Evolutionary conservation across 2,888 invertebrate species (phyloP).

Genomic region (Altica lythri): DNA sequence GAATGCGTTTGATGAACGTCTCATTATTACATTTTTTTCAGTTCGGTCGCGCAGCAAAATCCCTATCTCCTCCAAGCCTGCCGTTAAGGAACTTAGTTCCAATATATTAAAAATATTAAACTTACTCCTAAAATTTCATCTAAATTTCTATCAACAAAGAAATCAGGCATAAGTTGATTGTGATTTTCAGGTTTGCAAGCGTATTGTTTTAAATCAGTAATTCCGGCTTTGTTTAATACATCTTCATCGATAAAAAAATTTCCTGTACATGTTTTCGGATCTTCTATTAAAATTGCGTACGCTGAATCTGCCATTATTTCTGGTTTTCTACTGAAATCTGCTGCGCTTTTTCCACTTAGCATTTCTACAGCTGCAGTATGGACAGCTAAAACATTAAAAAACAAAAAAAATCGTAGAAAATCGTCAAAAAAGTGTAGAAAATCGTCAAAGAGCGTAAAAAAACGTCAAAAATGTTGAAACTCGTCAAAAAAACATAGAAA

Average conservation of each 20-base stretch:
- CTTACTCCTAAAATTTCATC: constrained; percentile 22
- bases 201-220: constrained; percentile 77
- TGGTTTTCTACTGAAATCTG: constrained; percentile 72
- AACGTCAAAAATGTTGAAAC: too few relatives aligned
- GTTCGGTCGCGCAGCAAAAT: too few relatives aligned
- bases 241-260: constrained; percentile 94
- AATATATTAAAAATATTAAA: too few relatives aligned
- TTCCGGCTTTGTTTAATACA: constrained; percentile 75
- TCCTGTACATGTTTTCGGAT: constrained; percentile 80
- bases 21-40: too few relatives aligned
- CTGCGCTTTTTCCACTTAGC: constrained; percentile 72
- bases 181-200: constrained; percentile 75
- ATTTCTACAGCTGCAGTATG: constrained; percentile 92
- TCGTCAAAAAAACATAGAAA: too few relatives aligned
- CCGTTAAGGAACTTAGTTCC: too few relatives aligned
- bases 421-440: too few relatives aligned
- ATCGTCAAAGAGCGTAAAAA: too few relatives aligned
- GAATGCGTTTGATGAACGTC: too few relatives aligned
- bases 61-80: too few relatives aligned
- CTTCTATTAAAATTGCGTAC: constrained; percentile 77
- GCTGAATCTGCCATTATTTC: constrained; percentile 91
- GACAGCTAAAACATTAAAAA: constrained; percentile 75
- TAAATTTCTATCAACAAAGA: constrained; percentile 71
- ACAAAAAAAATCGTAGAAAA: too few relatives aligned
- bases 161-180: constrained; percentile 77